Evolutionary conservation across 2,888 invertebrate genomes (phyloP).

Genomic region (Sisyra terminalis): DNA sequence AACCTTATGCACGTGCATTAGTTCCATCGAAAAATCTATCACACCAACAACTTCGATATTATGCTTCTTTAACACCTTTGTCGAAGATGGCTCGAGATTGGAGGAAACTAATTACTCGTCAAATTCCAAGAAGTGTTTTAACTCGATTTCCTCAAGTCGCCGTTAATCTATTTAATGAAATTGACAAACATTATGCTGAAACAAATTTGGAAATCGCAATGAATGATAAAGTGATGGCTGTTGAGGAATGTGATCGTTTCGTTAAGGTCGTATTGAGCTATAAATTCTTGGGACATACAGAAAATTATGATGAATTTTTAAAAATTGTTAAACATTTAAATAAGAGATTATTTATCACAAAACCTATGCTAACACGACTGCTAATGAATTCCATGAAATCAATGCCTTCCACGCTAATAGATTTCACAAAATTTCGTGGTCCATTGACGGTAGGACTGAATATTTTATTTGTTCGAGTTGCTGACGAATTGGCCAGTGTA

Average conservation of each 20-base stretch:
- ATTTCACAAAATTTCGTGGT: conserved; percentile 30
- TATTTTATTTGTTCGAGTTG: conserved; percentile 23
- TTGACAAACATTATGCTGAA: conserved; percentile 37
- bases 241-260: conserved; percentile 32
- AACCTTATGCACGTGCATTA: conserved; percentile 18
- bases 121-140: conserved; percentile 36
- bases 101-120: conserved; percentile 40
- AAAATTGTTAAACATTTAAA: conserved; percentile 36
- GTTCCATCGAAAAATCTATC: conserved; percentile 18
- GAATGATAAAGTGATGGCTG: conserved; percentile 40
- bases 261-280: conserved; percentile 34
- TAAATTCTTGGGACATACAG: conserved; percentile 43
- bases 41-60: conserved; percentile 33
- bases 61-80: conserved; percentile 38
- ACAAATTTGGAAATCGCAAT: conserved; percentile 46
- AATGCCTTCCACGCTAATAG: conserved; percentile 36
- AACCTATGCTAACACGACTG: conserved; percentile 44
- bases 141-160: conserved; percentile 35
- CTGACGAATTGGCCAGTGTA: conserved; percentile 28
- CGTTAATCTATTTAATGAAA: conserved; percentile 35
- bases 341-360: conserved; percentile 39
- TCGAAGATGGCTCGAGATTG: conserved; percentile 43
- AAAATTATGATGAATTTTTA: conserved; percentile 38
- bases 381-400: conserved; percentile 31
- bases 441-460: conserved; percentile 27